Evolutionary conservation across 1,140 invertebrate species (phyloP), one percentile per base, ranked within the genome.

Genomic region (Microvelia longipes): DNA sequence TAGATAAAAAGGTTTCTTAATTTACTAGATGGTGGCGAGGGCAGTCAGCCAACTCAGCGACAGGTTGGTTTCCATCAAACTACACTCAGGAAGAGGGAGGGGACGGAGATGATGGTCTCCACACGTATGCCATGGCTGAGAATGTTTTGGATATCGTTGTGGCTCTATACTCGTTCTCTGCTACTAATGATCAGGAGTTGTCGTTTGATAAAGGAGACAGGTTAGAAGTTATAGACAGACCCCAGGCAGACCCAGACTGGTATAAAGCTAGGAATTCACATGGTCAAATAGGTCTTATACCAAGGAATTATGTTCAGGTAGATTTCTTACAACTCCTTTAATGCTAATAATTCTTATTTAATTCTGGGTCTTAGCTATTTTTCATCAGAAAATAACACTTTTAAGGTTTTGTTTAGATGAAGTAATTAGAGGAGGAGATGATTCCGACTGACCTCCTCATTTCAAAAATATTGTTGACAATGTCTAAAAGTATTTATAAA

Each of bases 11-110:
- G n/a, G n/a, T n/a, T n/a, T n/a, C n/a, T n/a, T n/a, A n/a, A n/a
- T n/a, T n/a, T n/a, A n/a, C n/a, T 75, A 79, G 97, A 29, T 99
- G 97, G 97, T 99, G 96, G 96, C 87, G 95, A 77, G 97, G 96
- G 29, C 91, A 94, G 82, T 92, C 87, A 80, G 88, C 84, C 77
- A 88, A 83, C 76, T 72, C 74, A n/a, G 85, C 83, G 75, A 87
- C 87, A 74, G 96, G 96, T 71, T 89, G 96, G 97, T 98, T 98
- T 81, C 97, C 96, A 25, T 96, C 93, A 60, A 98, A 98, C 82
- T 98, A 98, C 81, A 95, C 94, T 66, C 91, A 94, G 78, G 91
- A 97, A 80, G 93, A 96, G 78, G 86, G 89, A 75, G 82, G 85
- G 69, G 82, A 86, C 70, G 83, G 85, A 29, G 90, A 93, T 75